Conservation (phyloP, 2,888 invertebrate species). For the Anorthoa munda region DNA sequence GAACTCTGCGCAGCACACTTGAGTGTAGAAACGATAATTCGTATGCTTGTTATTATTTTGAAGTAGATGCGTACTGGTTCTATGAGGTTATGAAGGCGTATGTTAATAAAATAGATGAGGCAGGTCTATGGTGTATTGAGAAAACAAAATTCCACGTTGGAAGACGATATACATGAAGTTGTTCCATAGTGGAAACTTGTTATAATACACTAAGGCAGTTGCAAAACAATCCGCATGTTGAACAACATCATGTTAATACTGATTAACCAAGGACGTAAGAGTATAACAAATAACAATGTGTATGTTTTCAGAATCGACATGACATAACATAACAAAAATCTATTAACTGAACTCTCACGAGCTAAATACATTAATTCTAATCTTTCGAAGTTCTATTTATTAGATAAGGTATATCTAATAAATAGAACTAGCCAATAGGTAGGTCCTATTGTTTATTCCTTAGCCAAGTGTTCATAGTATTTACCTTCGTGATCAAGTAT, state of each 20-base stretch:
- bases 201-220: constrained; percentile 18
- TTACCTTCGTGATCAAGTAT: constrained; percentile 69
- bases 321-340: constrained; percentile 42
- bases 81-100: constrained; percentile 26
- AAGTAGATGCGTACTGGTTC: constrained; percentile 5
- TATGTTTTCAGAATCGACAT: constrained; percentile 41
- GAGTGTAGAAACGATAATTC: neutral
- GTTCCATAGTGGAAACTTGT: constrained; percentile 19
- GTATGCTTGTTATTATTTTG: constrained; percentile 8
- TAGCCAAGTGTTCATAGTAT: constrained; percentile 53
- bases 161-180: constrained; percentile 10
- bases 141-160: constrained; percentile 37
- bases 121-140: constrained; percentile 6
- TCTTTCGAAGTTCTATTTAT: constrained; percentile 40
- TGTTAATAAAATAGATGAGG: constrained; percentile 34
- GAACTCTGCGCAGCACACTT: neutral
- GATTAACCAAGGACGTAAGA: constrained; percentile 35
- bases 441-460: constrained; percentile 51
- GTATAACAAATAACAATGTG: constrained; percentile 37
- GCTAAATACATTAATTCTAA: constrained; percentile 43
- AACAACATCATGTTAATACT: constrained; percentile 44
- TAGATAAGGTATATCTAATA: too few species aligned
- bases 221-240: constrained; percentile 32
- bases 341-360: constrained; percentile 52
- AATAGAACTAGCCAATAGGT: too few species aligned